Evolutionary conservation across 1,140 invertebrate genomes (phyloP).

Genomic region (Bombus superbus): DNA sequence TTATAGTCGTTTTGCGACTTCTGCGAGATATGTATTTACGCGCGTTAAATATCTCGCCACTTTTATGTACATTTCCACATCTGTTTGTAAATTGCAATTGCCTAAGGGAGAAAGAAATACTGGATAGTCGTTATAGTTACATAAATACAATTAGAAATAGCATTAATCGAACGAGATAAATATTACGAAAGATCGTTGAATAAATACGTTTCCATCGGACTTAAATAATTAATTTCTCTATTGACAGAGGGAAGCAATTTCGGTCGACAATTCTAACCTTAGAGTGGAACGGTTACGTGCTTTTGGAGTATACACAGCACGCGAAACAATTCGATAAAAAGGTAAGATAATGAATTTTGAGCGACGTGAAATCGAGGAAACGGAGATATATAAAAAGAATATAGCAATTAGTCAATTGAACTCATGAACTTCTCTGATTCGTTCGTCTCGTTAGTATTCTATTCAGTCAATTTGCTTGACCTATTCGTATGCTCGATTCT

Average conservation of each 20-base stretch:
- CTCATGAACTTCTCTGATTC: slow-evolving; percentile 12
- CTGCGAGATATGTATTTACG: too few species aligned
- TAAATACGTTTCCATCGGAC: neutral
- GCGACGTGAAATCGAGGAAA: neutral
- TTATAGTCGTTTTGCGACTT: too few species aligned
- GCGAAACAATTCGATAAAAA: neutral
- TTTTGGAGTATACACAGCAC: too few species aligned
- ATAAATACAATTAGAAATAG: too few species aligned
- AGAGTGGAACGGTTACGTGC: neutral
- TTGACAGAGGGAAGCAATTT: neutral
- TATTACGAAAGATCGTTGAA: too few species aligned
- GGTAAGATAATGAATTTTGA: neutral
- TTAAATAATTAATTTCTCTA: neutral
- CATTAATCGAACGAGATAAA: too few species aligned
- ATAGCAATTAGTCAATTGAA: slow-evolving; percentile 29
- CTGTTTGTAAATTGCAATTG: too few species aligned
- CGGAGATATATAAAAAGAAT: slow-evolving; percentile 11
- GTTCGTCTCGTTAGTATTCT: slow-evolving; percentile 39
- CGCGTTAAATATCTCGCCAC: too few species aligned
- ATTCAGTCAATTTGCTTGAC: slow-evolving; percentile 35
- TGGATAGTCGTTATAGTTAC: too few species aligned
- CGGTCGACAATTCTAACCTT: neutral
- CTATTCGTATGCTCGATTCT: slow-evolving; percentile 26
- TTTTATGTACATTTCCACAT: too few species aligned
- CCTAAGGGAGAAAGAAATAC: too few species aligned